These are phyloP conservation scores for Aphyosemion australe DNA, from an alignment of 2,113 vertebrate species.

Conservation along the genomic window DNA sequence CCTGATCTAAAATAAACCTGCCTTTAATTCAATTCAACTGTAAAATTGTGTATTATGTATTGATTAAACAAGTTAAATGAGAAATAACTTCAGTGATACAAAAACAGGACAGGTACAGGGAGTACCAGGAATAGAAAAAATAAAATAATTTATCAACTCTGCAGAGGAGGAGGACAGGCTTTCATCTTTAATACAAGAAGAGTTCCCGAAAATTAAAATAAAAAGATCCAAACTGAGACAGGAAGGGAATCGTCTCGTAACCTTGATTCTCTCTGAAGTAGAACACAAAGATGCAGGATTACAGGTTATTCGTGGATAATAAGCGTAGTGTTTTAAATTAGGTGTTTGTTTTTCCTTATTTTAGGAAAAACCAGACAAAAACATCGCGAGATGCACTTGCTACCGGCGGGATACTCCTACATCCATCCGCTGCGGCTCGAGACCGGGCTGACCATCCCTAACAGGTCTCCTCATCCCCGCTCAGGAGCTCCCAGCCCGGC, in stretches of 20 bases:
- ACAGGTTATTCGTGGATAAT: fast-evolving
- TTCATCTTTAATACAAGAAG: background rate
- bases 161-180: background rate
- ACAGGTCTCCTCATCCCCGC: slow-evolving; percentile 49
- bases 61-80: no score
- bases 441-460: slow-evolving; percentile 51
- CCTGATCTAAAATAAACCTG: background rate
- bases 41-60: no score
- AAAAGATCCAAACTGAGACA: slow-evolving; percentile 53
- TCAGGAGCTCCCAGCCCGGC: slow-evolving; percentile 39
- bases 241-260: slow-evolving; percentile 38
- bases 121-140: background rate
- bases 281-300: background rate
- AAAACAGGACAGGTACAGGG: background rate
- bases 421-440: slow-evolving; percentile 56
- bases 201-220: slow-evolving; percentile 1
- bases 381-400: slow-evolving; percentile 60
- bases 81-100: background rate
- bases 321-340: fast-evolving
- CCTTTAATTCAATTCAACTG: background rate
- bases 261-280: slow-evolving; percentile 40
- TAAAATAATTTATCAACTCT: slow-evolving; percentile 7
- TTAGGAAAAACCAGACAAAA: background rate
- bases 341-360: background rate
- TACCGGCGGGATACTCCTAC: slow-evolving; percentile 33